Percentiles rank a stretch among this genome's conserved stretches.
These are phyloP conservation scores for Neosilurus mollespiculum DNA, from an alignment of 2,797 vertebrate species.

Conservation along the genomic window DNA sequence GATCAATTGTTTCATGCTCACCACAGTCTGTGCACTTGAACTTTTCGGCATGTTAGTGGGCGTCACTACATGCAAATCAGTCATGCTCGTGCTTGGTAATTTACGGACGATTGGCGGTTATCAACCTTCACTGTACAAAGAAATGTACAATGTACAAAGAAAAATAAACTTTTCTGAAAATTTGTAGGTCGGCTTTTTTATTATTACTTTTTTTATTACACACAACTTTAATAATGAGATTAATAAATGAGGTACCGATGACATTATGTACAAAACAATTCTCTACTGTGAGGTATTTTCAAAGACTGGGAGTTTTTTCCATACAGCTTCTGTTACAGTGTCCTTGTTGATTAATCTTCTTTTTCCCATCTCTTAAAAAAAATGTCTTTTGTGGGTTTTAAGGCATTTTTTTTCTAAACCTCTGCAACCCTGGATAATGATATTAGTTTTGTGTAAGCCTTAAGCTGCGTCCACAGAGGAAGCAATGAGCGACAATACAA, in stretches of 20 bases:
- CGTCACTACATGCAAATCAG: neutral
- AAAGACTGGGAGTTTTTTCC: neutral
- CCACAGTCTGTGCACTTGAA: neutral
- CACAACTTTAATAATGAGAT: neutral
- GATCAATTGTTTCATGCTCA: neutral
- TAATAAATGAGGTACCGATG: neutral
- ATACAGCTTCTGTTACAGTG: neutral
- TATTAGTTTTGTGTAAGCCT: neutral
- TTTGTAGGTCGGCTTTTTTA: neutral
- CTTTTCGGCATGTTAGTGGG: neutral
- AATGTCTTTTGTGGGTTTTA: neutral
- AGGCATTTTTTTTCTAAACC: neutral
- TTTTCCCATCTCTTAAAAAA: neutral
- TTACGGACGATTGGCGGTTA: neutral
- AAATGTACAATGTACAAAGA: neutral
- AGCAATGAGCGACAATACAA: too few species aligned
- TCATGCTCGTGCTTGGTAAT: neutral
- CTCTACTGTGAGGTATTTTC: neutral
- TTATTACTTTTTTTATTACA: neutral
- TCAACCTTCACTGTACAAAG: neutral
- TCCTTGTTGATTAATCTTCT: neutral
- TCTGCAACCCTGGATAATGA: neutral
- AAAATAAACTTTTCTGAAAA: neutral
- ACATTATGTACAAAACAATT: neutral
- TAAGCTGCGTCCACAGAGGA: too few species aligned